Conservation (phyloP, 2,888 invertebrate species). For the Sclerodermus sp. region DNA sequence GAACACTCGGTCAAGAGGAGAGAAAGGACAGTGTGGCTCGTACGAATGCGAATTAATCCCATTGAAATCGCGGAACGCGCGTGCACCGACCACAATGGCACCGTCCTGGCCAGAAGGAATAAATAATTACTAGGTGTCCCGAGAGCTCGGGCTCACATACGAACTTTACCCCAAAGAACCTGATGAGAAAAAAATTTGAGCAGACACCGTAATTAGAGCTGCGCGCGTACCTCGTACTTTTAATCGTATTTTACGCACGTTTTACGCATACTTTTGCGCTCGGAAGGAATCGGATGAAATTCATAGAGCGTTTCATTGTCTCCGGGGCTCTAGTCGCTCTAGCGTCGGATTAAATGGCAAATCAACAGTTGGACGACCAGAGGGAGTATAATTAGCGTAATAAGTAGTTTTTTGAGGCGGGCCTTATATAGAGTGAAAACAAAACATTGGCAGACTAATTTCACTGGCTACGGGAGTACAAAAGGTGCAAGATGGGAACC, state of each 20-base stretch:
- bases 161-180: no score
- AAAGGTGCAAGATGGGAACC: slow-evolving; percentile 33
- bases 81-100: background rate
- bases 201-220: no score
- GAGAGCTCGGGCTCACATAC: no score
- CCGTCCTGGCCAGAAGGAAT: no score
- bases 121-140: no score
- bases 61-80: slow-evolving; percentile 1
- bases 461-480: slow-evolving; percentile 41
- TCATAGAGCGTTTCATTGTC: no score
- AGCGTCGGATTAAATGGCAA: slow-evolving; percentile 14
- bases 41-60: background rate
- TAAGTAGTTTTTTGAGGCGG: slow-evolving; percentile 54
- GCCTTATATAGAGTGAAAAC: slow-evolving; percentile 46
- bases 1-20: background rate
- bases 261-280: no score
- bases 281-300: no score
- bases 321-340: no score
- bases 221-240: no score
- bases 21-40: background rate
- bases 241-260: no score
- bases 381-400: slow-evolving; percentile 55
- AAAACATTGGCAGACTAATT: slow-evolving; percentile 54
- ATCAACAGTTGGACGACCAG: background rate
- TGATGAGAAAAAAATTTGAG: no score